Base-by-base conservation (phyloP, 2,797 vertebrate genomes). In the Rallus crepitans region DNA sequence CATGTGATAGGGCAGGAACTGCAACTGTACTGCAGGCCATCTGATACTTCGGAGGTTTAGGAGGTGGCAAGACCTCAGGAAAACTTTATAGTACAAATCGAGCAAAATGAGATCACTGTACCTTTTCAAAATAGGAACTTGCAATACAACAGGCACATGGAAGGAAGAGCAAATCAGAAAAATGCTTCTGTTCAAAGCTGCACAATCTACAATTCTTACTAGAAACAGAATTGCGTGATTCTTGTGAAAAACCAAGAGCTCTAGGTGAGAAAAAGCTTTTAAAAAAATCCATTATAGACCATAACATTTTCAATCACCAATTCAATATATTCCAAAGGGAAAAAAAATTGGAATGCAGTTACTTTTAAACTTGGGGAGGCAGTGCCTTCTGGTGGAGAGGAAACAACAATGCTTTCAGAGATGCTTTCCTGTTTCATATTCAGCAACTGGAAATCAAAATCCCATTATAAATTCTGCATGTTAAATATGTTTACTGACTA, bases 341-440 rank as follows among this genome's bases (percentile, higher is more conserved):
- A 27, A 25, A 25, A 25, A 61, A 37, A 4, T 3, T 40, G 1
- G 5, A 73, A 71, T 24, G 11, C 57, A 21, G 40, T 10, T 77
- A 42, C 55, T 65, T 57, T 48, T 47, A 19, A 82, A 85, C 7
- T 6, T 4, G 39, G 63, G n/a, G 28, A 90, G 12, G 28, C 63
- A 93, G 89, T 83, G 93, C 89, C 94, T 81, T 90, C 95, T 95
- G 88, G 76, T 80, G 84, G 94, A 80, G 55, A 88, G 23, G 57
- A 56, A 64, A 33, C 24, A 60, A 33, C 45, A 81, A 7, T 1
- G 8, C 84, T 61, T 53, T 50, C 33, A 48, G 47, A n/a, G 21
- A 77, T n/a, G 48, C 30, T 11, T 31, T 40, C 39, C 30, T 33
- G 52, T 7, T 64, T n/a, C 33, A 28, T 5, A n/a, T 37, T 37